These are phyloP conservation scores for Danaus melanippus DNA, from an alignment of 1,140 invertebrate genomes.

Conservation along the genomic window DNA sequence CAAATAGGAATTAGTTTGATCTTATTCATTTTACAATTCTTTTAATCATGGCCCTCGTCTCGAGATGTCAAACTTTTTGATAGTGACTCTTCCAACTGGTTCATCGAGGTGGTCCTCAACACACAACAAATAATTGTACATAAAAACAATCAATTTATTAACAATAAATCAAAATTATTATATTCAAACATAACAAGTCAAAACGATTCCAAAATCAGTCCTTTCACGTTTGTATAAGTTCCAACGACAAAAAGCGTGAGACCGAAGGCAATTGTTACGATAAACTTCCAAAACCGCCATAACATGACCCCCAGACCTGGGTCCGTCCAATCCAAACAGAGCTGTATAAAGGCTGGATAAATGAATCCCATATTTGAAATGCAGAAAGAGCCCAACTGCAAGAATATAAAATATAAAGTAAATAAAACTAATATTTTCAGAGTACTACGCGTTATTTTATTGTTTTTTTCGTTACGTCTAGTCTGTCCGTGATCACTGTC, in stretches of 20 bases:
- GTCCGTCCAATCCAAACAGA: constrained; percentile 78
- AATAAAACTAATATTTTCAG: constrained; percentile 9
- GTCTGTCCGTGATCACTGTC: constrained; percentile 9
- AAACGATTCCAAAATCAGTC: constrained; percentile 68
- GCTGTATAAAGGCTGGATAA: constrained; percentile 88
- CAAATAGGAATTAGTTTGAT: no score
- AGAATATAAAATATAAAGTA: constrained; percentile 1
- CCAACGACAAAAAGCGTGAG: constrained; percentile 81
- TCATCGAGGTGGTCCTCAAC: no score
- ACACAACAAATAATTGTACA: no score
- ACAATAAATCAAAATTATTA: neutral
- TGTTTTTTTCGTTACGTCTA: no score
- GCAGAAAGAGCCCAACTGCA: constrained; percentile 73
- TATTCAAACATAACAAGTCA: constrained; percentile 6
- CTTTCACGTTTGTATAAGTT: constrained; percentile 79
- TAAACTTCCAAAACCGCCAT: constrained; percentile 78
- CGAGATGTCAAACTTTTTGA: no score
- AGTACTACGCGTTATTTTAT: no score
- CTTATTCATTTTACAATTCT: no score
- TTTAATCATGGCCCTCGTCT: no score
- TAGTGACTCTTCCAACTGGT: no score
- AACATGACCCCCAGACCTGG: constrained; percentile 73
- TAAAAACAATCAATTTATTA: no score
- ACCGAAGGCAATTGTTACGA: constrained; percentile 77
- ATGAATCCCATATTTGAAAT: constrained; percentile 88